Evolutionary conservation across 2,797 vertebrate species (phyloP).

Genomic region (Amblyraja radiata): DNA sequence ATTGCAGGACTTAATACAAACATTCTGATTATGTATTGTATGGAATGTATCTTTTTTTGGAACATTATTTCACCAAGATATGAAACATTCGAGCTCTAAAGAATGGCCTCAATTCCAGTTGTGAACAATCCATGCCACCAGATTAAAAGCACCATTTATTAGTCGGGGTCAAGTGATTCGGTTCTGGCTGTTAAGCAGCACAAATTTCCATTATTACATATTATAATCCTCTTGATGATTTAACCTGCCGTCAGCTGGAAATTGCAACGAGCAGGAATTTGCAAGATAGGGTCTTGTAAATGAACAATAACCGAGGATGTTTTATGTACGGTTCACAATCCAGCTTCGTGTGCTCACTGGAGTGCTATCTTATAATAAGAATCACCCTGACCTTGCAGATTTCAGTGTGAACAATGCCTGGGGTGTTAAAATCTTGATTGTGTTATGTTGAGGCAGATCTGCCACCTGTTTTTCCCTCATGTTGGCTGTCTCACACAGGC

Average conservation of each 20-base stretch:
- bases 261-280: neutral
- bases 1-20: neutral
- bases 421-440: too few relatives aligned
- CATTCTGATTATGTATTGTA: neutral
- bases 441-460: too few relatives aligned
- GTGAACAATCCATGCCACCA: neutral
- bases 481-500: too few relatives aligned
- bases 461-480: neutral
- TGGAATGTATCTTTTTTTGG: neutral
- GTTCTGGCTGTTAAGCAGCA: neutral
- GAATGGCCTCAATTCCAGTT: neutral
- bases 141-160: neutral
- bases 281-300: neutral
- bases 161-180: neutral
- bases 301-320: neutral
- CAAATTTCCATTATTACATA: conserved; percentile 5
- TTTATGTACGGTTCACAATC: neutral
- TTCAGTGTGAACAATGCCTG: neutral
- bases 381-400: neutral
- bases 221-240: neutral
- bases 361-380: neutral
- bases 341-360: neutral
- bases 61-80: neutral
- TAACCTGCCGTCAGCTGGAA: neutral
- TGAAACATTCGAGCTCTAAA: neutral